Conservation (phyloP, 2,888 invertebrate genomes). For the Euproctis similis region DNA sequence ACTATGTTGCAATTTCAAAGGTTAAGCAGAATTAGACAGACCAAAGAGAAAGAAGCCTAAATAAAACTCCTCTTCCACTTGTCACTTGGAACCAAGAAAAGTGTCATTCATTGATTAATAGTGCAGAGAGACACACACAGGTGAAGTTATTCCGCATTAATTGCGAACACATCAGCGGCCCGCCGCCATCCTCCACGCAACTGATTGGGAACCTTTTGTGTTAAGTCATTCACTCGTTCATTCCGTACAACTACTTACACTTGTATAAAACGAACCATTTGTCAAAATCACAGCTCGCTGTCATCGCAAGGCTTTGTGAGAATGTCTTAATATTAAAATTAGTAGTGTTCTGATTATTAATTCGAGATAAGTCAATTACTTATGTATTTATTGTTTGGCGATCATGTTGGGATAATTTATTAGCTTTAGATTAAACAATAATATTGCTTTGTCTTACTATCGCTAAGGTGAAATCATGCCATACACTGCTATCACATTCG, state of each 20-base stretch:
- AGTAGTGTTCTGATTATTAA: conserved; percentile 6
- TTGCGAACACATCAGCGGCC: conserved; percentile 23
- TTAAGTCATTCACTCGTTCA: conserved; percentile 11
- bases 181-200: conserved; percentile 25
- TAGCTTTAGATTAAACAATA: too few species aligned
- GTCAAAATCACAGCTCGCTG: conserved; percentile 27
- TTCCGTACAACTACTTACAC: conserved; percentile 9
- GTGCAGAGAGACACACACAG: conserved; percentile 20
- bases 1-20: too few species aligned
- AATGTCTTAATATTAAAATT: conserved; percentile 8
- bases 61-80: conserved; percentile 4
- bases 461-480: too few species aligned
- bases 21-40: too few species aligned
- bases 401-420: too few species aligned
- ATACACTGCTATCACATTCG: too few species aligned
- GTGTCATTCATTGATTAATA: conserved; percentile 26
- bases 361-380: too few species aligned
- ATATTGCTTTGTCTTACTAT: too few species aligned
- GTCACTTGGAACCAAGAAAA: conserved; percentile 7
- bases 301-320: conserved; percentile 6
- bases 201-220: conserved; percentile 36
- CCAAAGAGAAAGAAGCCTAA: too few species aligned
- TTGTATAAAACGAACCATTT: conserved; percentile 19
- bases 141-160: conserved; percentile 27
- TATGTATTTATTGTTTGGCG: too few species aligned